Conservation (phyloP, 92 coral and sea anemone genomes). For the Parazoanthus swiftii region DNA sequence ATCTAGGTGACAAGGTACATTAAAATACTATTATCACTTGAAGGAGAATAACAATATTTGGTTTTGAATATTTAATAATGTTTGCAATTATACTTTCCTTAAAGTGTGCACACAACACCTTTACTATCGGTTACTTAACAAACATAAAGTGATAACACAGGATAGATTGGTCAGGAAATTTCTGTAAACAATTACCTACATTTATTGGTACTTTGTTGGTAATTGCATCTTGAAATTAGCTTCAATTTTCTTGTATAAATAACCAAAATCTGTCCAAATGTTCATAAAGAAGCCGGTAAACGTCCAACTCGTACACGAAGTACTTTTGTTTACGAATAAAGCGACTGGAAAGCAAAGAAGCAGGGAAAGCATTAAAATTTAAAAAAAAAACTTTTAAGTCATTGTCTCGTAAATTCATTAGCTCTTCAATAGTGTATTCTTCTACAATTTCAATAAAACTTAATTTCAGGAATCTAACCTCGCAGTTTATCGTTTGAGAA, state of each 20-base stretch:
- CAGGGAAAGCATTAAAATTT: not conserved
- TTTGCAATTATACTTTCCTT: not conserved
- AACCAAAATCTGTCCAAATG: no score
- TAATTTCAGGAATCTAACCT: not conserved
- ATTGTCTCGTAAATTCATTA: not conserved
- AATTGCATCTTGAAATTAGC: not conserved
- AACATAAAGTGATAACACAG: not conserved
- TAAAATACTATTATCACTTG: not conserved
- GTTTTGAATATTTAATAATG: not conserved
- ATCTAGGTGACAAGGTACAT: not conserved
- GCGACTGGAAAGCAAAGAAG: not conserved
- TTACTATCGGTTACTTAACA: not conserved
- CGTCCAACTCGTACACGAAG: no score
- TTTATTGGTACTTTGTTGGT: no score
- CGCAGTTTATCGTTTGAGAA: not conserved
- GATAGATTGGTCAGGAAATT: no score
- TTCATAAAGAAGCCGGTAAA: no score
- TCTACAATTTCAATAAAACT: not conserved
- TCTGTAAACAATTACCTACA: no score
- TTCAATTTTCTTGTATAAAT: no score
- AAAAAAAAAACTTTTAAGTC: not conserved
- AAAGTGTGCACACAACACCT: not conserved
- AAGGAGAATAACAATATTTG: not conserved
- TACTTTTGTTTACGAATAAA: not conserved
- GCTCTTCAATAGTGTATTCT: not conserved